Evolutionary conservation across 2,797 vertebrate species (phyloP).

Genomic region (Crocodylus rhombifer): DNA sequence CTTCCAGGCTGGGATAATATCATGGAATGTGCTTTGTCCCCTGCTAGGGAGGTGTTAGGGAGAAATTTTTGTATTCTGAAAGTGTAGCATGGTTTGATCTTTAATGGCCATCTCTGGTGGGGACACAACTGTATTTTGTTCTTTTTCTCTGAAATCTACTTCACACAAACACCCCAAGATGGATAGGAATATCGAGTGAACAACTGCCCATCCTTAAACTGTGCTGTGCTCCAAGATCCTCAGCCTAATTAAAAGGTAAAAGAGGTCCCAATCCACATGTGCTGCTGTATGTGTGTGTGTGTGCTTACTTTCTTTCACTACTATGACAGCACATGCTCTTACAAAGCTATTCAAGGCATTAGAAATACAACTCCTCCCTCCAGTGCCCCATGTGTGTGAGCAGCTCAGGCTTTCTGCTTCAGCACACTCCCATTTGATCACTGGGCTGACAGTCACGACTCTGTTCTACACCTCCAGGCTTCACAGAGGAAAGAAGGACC

Average conservation of each 20-base stretch:
- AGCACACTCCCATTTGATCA: slow-evolving; percentile 45
- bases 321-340: slow-evolving; percentile 59
- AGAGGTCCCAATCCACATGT: not conserved
- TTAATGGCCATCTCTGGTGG: not conserved
- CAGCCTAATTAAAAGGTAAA: not conserved
- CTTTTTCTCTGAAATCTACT: not conserved
- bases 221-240: not conserved
- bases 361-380: slow-evolving; percentile 72
- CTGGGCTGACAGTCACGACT: slow-evolving; percentile 56
- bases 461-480: slow-evolving; percentile 57
- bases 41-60: not conserved
- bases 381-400: slow-evolving; percentile 25
- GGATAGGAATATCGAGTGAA: not conserved
- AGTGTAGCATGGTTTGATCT: not conserved
- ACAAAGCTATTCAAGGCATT: slow-evolving; percentile 37
- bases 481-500: slow-evolving; percentile 17
- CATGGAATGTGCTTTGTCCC: not conserved
- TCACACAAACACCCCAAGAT: not conserved
- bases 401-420: slow-evolving; percentile 59
- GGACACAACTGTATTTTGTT: not conserved
- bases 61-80: not conserved
- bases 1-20: not conserved
- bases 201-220: not conserved
- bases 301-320: not conserved
- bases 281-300: rapidly evolving